Evolutionary conservation across 2,888 invertebrate genomes (phyloP), one percentile per base, ranked within the genome.

Genomic region (Protula sp.): DNA sequence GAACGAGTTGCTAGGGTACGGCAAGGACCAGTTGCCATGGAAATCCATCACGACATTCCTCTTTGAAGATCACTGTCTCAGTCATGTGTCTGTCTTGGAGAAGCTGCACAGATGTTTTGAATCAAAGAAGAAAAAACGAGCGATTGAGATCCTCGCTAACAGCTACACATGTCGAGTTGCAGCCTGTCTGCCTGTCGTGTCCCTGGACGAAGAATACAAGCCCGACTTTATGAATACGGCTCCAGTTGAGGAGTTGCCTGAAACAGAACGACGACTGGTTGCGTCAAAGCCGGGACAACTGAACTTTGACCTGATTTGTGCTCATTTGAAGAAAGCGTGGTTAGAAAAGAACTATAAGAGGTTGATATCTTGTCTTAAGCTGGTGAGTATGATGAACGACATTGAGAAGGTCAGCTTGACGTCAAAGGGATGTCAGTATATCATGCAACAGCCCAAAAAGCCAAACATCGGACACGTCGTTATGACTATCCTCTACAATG

Each of bases 51-150:
- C 59, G 9, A 62, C 58, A 1, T 62, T 47, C 30, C 52, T 59
- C 24, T 62, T 62, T 51, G 62, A 62, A 53, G 62, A 62, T 50
- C 62, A 62, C 45, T 59, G 62, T 27, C 38, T 62, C 29, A 56
- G 47, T 45, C 53, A 51, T 27, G 48, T 26, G 2, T 29, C 55
- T 14, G 53, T 56, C 22, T 24, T 59, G 38, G 14, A 29, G 24
- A 52, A 3, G 29, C 24, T 57, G 14, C 4, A n/a, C 27, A 29
- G 55, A 30, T 29, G 30, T n/a, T 26, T 47, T 19, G 24, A 51
- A 2, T 31, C 3, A 38, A 52, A 31, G 1, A 31, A 50, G 9
- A 61, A 61, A 38, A 55, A 58, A 24, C 22, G 47, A 14, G 30
- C 47, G 19, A 51, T 62, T n/a, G 52, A 59, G 31, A 27, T 62